These are phyloP conservation scores for Sebastes minor DNA, from an alignment of 2,797 vertebrate species.

Conservation along the genomic window DNA sequence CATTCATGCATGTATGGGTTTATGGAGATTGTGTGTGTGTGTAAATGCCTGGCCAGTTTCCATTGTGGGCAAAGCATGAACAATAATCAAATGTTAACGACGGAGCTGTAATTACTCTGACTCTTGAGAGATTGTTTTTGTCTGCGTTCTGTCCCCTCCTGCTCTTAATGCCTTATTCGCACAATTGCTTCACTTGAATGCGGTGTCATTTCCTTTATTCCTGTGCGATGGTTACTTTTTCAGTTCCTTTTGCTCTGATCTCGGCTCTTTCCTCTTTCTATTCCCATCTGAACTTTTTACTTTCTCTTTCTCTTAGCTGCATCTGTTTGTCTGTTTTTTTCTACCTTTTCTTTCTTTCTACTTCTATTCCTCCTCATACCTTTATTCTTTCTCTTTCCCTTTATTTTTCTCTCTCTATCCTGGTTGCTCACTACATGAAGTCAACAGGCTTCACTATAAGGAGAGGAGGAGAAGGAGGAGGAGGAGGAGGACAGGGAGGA, in stretches of 20 bases:
- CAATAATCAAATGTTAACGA: constrained; percentile 74
- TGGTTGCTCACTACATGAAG: neutral
- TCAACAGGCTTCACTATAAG: constrained; percentile 30
- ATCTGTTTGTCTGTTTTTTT: neutral
- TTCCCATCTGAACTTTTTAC: neutral
- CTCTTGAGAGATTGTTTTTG: constrained; percentile 32
- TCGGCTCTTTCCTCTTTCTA: neutral
- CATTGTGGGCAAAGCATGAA: constrained; percentile 58
- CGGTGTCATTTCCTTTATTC: constrained; percentile 28
- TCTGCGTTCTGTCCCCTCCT: neutral
- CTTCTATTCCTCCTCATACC: neutral
- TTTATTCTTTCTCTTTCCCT: neutral
- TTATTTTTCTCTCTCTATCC: neutral
- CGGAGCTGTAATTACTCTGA: constrained; percentile 39
- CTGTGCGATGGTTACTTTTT: neutral
- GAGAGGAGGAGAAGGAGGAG: constrained; percentile 6
- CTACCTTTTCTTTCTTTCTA: neutral
- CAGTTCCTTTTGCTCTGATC: constrained; percentile 26
- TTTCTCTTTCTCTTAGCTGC: neutral
- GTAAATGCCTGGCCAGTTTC: constrained; percentile 24
- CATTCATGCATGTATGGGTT: constrained; percentile 54
- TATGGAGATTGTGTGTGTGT: constrained; percentile 31
- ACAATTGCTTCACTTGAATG: neutral
- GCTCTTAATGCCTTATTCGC: constrained; percentile 25
- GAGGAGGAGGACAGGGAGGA: constrained; percentile 9